These are phyloP conservation scores for Aegotheles bennettii DNA, from an alignment of 2,113 vertebrate species.

Conservation along the genomic window DNA sequence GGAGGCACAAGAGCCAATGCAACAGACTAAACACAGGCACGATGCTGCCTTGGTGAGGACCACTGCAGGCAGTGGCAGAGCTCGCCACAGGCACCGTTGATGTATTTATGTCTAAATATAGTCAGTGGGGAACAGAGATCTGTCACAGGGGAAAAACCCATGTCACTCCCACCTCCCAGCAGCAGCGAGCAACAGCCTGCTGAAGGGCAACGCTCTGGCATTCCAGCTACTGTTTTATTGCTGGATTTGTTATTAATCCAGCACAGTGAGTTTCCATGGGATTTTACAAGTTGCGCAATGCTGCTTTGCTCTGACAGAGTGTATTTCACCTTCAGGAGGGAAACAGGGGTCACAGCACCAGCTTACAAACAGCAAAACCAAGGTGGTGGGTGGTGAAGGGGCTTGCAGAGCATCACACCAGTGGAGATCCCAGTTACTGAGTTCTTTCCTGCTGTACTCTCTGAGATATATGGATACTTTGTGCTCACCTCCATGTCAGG, in stretches of 20 bases:
- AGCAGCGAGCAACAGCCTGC: neutral
- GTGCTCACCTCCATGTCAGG: neutral
- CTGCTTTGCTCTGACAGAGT: neutral
- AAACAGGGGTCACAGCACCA: accelerated
- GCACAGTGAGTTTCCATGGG: neutral
- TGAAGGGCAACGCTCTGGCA: neutral
- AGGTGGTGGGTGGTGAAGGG: accelerated
- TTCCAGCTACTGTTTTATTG: neutral
- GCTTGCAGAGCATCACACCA: neutral
- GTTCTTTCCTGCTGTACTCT: neutral
- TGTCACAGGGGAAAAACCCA: neutral
- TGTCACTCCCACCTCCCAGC: neutral
- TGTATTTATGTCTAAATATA: neutral
- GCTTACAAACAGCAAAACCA: neutral
- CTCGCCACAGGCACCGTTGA: neutral
- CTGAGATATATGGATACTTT: neutral
- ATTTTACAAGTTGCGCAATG: neutral
- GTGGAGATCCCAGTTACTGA: neutral
- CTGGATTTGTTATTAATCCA: neutral
- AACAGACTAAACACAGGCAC: neutral
- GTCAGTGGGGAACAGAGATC: neutral
- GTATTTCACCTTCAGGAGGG: neutral
- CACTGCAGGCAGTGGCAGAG: neutral
- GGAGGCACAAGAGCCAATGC: neutral
- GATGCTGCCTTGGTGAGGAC: neutral